Evolutionary conservation across 2,797 vertebrate species (phyloP).

Genomic region (Zenarchopterus dispar): DNA sequence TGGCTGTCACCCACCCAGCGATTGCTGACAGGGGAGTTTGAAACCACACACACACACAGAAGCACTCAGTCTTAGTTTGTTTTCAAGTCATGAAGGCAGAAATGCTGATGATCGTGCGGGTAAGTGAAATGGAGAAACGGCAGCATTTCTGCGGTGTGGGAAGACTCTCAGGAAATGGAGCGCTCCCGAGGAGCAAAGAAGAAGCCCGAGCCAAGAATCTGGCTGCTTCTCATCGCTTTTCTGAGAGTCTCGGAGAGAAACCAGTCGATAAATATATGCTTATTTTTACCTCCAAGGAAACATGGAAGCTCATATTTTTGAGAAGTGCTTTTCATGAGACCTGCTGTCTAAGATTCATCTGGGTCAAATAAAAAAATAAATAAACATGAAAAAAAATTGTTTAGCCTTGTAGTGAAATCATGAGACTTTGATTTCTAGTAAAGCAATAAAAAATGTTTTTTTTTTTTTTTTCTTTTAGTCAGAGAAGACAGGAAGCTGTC

Average conservation of each 20-base stretch:
- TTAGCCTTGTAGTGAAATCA: conserved; percentile 40
- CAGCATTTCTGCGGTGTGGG: conserved; percentile 61
- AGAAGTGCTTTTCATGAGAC: conserved; percentile 55
- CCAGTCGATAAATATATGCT: conserved; percentile 57
- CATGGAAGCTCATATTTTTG: conserved; percentile 46
- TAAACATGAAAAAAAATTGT: conserved; percentile 39
- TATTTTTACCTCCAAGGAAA: conserved; percentile 32
- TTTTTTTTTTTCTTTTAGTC: conserved; percentile 24
- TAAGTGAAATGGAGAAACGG: conserved; percentile 68
- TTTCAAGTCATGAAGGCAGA: conserved; percentile 71
- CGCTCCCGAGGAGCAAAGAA: conserved; percentile 40
- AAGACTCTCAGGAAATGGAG: conserved; percentile 53
- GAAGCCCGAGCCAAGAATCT: conserved; percentile 37
- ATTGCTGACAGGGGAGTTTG: conserved; percentile 71
- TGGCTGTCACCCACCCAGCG: conserved; percentile 70
- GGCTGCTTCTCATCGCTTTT: conserved; percentile 52
- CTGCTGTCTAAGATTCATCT: conserved; percentile 45
- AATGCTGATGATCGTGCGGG: conserved; percentile 70
- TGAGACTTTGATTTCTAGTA: conserved; percentile 22
- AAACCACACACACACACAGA: conserved; percentile 50
- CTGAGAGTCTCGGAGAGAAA: conserved; percentile 54
- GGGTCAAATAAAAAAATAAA: conserved; percentile 24
- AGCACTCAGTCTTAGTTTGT: conserved; percentile 74
- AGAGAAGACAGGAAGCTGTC: conserved; percentile 2
- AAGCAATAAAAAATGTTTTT: conserved; percentile 24